These are phyloP conservation scores for Onychostruthus taczanowskii DNA, from an alignment of 2,113 vertebrate species.

Conservation along the genomic window DNA sequence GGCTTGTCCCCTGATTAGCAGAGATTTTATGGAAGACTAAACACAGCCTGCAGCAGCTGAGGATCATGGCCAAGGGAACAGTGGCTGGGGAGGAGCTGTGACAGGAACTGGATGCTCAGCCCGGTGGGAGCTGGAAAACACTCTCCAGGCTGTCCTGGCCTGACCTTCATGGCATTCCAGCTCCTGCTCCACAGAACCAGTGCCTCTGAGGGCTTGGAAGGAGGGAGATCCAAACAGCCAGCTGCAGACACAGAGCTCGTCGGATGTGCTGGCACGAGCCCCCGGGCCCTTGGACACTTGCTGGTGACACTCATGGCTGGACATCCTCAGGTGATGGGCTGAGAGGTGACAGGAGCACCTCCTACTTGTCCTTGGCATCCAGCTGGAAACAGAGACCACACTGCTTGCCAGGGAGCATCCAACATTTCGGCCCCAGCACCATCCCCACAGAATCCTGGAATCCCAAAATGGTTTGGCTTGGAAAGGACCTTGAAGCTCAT, in stretches of 20 bases:
- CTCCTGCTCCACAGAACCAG: background rate
- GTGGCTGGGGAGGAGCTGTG: background rate
- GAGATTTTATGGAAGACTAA: background rate
- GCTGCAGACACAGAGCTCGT: rapidly evolving
- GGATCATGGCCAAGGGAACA: background rate
- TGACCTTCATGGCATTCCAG: background rate
- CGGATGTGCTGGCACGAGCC: rapidly evolving
- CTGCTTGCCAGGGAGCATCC: background rate
- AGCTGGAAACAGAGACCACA: conserved; percentile 38
- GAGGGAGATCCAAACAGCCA: background rate
- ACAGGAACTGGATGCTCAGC: background rate
- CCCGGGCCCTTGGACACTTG: background rate
- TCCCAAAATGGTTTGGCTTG: background rate
- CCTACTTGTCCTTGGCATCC: conserved; percentile 28
- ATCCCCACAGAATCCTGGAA: background rate
- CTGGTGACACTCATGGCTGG: background rate
- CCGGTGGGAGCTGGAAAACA: background rate
- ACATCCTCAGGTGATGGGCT: rapidly evolving
- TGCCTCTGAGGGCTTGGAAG: rapidly evolving
- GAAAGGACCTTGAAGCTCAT: background rate
- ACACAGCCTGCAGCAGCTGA: background rate
- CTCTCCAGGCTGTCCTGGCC: background rate
- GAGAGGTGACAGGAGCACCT: background rate
- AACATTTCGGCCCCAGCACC: background rate
- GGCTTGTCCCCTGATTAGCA: background rate